Base-by-base conservation (phyloP, 2,797 vertebrate genomes). In the Pogonophryne albipinna region DNA sequence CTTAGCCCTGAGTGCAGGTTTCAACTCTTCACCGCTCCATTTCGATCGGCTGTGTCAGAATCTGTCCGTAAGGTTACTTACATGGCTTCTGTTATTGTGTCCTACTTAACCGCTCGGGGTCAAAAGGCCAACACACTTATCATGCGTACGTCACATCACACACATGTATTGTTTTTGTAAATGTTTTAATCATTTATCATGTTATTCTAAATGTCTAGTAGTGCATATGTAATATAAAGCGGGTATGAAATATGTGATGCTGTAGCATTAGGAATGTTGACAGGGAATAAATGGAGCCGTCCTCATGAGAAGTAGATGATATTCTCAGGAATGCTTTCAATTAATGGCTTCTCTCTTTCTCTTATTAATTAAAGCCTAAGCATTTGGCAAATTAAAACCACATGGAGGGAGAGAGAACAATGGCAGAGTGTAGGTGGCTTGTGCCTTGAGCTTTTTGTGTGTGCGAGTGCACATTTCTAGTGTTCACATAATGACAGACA, bases 291-390 rank as follows among this genome's bases (percentile, higher is more conserved):
- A 84, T 66, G 71, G 76, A 80, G 76, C 66, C 69, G 66, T 82
- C 64, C 79, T 83, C 62, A 13, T 42, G 69, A 85, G 78, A 45
- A 53, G 70, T 49, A 2, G 74, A 34, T 85, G 76, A 80, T 86
- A 76, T 89, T 88, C 79, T 84, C 80, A 81, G 64, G 70, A 89
- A 90, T 62, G 66, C 84, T 90, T 90, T 87, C 83, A 84, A 85
- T 92, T 83, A 87, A 59, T 73, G 47, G 49, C 64, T 65, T 84
- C 79, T 85, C 74, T 58, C 74, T 80, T 82, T 76, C 69, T 83
- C 74, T 69, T 82, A 82, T 90, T 90, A 90, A 92, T 91, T 87
- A 90, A 89, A 90, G 78, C 51, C 71, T 85, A 89, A 90, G 78
- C 51, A 73, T 85, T 90, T 82, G 73, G 80, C 87, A 87, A 87